These are phyloP conservation scores for Phalacrocorax aristotelis DNA, from an alignment of 2,113 vertebrate genomes.

Conservation along the genomic window DNA sequence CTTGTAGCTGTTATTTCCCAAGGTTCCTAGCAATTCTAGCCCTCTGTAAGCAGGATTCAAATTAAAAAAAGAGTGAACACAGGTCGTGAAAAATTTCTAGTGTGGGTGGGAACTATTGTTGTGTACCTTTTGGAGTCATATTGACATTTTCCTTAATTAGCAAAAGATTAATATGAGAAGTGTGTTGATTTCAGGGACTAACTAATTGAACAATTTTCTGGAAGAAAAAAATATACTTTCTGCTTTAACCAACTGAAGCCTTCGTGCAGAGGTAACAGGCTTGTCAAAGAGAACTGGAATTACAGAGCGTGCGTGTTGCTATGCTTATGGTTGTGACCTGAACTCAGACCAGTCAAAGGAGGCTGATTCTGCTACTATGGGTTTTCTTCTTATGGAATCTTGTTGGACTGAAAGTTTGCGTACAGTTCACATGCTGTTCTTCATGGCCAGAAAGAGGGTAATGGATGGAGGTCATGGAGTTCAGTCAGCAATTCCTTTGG, in stretches of 20 bases:
- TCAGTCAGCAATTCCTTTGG: background rate
- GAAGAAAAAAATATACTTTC: background rate
- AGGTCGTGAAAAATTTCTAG: background rate
- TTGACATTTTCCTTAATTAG: background rate
- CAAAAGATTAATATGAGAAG: background rate
- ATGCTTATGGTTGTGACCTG: background rate
- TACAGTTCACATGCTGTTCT: background rate
- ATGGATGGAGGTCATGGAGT: background rate
- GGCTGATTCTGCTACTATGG: background rate
- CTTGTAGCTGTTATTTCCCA: constrained; percentile 6
- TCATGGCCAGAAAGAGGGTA: background rate
- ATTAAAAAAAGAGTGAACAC: background rate
- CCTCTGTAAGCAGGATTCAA: background rate
- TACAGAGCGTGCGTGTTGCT: background rate
- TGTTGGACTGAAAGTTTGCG: background rate
- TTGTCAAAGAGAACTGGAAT: background rate
- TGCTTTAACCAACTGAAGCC: background rate
- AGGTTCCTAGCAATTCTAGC: background rate
- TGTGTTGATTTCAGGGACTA: background rate
- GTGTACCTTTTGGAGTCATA: background rate
- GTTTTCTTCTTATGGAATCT: background rate
- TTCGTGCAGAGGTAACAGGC: background rate
- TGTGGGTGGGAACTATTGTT: background rate
- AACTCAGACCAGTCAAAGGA: background rate
- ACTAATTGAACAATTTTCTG: background rate